These are phyloP conservation scores for Anastatus disparis DNA, from an alignment of 1,140 invertebrate genomes.

Conservation along the genomic window DNA sequence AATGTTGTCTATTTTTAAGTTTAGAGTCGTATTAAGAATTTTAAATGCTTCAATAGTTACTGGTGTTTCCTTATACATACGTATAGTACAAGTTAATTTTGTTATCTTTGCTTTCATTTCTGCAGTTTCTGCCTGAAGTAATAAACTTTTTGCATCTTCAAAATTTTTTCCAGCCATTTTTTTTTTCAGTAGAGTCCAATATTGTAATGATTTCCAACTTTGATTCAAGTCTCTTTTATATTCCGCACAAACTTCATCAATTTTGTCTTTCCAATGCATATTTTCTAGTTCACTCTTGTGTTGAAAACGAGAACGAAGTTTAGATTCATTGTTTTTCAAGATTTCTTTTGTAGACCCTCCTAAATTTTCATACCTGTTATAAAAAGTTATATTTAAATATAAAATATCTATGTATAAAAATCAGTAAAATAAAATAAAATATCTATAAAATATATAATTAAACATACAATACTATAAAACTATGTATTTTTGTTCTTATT, in stretches of 20 bases:
- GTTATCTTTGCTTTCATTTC: constrained; percentile 53
- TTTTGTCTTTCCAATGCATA: constrained; percentile 54
- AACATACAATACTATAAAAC: constrained; percentile 46
- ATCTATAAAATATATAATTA: neutral
- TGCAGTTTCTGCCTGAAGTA: constrained; percentile 50
- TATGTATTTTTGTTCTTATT: constrained; percentile 46
- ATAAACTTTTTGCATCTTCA: constrained; percentile 47
- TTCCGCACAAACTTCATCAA: constrained; percentile 50
- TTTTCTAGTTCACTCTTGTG: constrained; percentile 41
- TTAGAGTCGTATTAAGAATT: constrained; percentile 45
- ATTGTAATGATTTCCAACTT: constrained; percentile 41
- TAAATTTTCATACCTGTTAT: constrained; percentile 50
- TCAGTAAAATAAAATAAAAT: constrained; percentile 10
- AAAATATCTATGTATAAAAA: constrained; percentile 13
- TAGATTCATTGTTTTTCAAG: constrained; percentile 45
- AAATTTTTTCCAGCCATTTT: constrained; percentile 45
- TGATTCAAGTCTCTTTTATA: constrained; percentile 47
- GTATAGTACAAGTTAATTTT: constrained; percentile 49
- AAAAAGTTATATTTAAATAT: constrained; percentile 9
- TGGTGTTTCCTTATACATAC: constrained; percentile 57
- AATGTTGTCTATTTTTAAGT: constrained; percentile 46
- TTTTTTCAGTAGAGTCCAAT: constrained; percentile 54
- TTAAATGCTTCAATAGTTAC: constrained; percentile 52
- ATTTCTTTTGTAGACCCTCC: constrained; percentile 50
- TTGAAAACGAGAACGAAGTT: constrained; percentile 39